Evolutionary conservation across 2,797 vertebrate species (phyloP).

Genomic region (Pangasius djambal): DNA sequence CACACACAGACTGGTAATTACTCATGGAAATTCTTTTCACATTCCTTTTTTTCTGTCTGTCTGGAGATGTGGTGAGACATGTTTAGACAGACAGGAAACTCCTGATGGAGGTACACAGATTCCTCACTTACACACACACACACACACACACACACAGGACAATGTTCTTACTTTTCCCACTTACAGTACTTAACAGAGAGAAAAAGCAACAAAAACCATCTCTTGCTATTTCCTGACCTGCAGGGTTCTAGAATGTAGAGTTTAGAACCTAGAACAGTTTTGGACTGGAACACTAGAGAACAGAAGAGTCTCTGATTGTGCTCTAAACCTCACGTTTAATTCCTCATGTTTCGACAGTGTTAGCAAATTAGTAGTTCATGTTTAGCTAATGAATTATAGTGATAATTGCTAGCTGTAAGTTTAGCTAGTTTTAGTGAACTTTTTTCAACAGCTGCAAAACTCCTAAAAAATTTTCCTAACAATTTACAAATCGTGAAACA

Average conservation of each 20-base stretch:
- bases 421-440: background rate
- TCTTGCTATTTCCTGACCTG: too few relatives aligned
- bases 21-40: background rate
- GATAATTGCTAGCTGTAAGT: background rate
- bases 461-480: background rate
- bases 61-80: background rate
- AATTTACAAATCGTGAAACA: background rate
- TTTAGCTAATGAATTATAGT: background rate
- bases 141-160: background rate
- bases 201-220: too few relatives aligned
- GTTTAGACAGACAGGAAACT: background rate
- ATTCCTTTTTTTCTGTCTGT: background rate
- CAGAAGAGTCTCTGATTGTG: too few relatives aligned
- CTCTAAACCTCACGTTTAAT: too few relatives aligned
- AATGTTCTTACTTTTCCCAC: background rate
- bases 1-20: background rate
- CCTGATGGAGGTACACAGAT: background rate
- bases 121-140: background rate
- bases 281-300: too few relatives aligned
- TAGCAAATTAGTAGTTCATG: background rate
- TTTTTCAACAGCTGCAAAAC: background rate
- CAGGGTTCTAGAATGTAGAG: too few relatives aligned
- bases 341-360: background rate
- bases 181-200: background rate
- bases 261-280: too few relatives aligned